These are phyloP conservation scores for Sapayoa aenigma DNA, from an alignment of 2,113 vertebrate species.

Conservation along the genomic window DNA sequence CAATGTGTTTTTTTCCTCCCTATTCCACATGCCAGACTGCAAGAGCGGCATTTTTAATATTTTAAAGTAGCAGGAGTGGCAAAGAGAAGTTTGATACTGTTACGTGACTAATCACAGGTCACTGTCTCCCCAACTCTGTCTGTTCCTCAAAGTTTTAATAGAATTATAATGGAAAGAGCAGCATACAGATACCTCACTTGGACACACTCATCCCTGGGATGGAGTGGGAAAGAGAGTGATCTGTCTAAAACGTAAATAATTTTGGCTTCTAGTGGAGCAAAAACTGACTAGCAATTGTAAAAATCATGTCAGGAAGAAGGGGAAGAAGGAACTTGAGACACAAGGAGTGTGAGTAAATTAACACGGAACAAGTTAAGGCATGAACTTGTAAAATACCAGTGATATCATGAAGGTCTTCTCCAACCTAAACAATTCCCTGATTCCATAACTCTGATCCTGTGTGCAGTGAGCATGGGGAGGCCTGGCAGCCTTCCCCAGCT, in stretches of 20 bases:
- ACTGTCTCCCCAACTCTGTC: not conserved
- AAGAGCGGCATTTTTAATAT: not conserved
- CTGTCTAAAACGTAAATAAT: not conserved
- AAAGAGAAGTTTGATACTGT: not conserved
- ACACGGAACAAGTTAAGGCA: rapidly evolving
- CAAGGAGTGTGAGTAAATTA: not conserved
- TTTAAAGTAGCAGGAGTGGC: not conserved
- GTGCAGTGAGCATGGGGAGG: rapidly evolving
- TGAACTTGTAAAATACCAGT: not conserved
- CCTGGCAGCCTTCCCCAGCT: not conserved
- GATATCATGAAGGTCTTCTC: not conserved
- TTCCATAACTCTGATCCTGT: not conserved
- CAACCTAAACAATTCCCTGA: not conserved
- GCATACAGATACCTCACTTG: not conserved
- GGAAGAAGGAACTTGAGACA: not conserved
- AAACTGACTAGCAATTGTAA: not conserved
- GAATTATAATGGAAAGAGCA: not conserved
- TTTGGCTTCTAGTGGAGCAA: not conserved
- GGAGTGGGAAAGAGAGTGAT: not conserved
- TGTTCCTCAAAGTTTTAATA: not conserved
- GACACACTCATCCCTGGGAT: not conserved
- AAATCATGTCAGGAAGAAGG: not conserved
- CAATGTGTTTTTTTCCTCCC: not conserved
- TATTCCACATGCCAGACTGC: not conserved
- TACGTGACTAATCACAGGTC: not conserved